phyloP scores from a whole-genome alignment of 2,888 invertebrate genomes.

The Athrips mouffetella region DNA sequence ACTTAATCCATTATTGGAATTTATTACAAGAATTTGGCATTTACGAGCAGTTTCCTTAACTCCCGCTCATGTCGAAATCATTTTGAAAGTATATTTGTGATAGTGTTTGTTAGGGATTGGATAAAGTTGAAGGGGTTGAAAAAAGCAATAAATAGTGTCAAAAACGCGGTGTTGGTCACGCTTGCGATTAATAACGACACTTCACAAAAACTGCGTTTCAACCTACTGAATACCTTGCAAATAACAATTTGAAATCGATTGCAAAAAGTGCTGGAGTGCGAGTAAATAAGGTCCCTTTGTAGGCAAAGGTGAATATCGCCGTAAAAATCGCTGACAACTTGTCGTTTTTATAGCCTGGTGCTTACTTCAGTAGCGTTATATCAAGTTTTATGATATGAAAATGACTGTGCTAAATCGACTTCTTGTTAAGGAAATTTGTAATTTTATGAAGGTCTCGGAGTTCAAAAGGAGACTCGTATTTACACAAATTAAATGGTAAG shows the following conservation, averaged over 20 bases:
- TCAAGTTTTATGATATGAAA: neutral
- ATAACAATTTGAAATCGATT: too few relatives aligned
- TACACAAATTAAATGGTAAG: neutral
- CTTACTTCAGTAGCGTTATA: neutral
- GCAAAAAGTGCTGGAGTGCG: too few relatives aligned
- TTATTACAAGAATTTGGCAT: neutral
- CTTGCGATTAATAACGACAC: too few relatives aligned
- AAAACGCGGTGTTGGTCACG: too few relatives aligned
- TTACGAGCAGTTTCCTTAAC: neutral
- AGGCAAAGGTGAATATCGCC: neutral
- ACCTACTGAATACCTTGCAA: too few relatives aligned
- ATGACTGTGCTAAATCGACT: neutral
- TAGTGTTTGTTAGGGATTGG: too few relatives aligned
- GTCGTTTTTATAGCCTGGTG: neutral
- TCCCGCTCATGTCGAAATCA: too few relatives aligned
- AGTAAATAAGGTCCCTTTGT: too few relatives aligned
- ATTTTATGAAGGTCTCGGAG: neutral
- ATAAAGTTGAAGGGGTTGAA: too few relatives aligned
- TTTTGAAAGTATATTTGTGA: too few relatives aligned
- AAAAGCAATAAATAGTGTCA: too few relatives aligned
- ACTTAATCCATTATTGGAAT: conserved; percentile 6
- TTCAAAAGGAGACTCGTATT: neutral
- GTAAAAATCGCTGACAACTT: neutral
- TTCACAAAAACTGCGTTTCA: too few relatives aligned
- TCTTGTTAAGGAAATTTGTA: neutral